Conservation (phyloP, 1,140 invertebrate species). For the Diplogasteroides magnus region DNA sequence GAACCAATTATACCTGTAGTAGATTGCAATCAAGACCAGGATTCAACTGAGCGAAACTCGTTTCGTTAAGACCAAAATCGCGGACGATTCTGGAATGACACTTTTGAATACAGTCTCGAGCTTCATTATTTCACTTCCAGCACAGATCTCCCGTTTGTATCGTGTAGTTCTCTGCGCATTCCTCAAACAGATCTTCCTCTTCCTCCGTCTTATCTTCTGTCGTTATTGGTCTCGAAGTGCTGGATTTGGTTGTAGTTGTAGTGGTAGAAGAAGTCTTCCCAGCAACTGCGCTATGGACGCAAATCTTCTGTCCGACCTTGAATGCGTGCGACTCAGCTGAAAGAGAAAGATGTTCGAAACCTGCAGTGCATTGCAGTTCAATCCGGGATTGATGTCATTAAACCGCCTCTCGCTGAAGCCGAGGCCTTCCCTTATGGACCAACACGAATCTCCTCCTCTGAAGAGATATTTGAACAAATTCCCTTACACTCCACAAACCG, state of each 20-base stretch:
- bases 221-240: too few relatives aligned
- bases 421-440: not conserved
- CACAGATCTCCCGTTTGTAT: not conserved
- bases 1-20: not conserved
- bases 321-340: not conserved
- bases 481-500: not conserved
- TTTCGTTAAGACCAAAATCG: not conserved
- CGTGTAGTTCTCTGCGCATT: not conserved
- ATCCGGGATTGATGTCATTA: constrained; percentile 4
- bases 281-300: not conserved
- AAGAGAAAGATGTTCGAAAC: not conserved
- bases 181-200: not conserved
- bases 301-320: not conserved
- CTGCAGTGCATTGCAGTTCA: not conserved
- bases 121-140: not conserved
- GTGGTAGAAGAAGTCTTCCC: not conserved
- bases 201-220: too few relatives aligned
- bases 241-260: not conserved
- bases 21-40: not conserved
- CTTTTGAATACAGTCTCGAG: not conserved
- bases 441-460: constrained; percentile 7
- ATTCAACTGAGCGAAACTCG: not conserved
- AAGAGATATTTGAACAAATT: not conserved
- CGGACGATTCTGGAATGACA: not conserved
- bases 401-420: constrained; percentile 1